Evolutionary conservation across 2,797 vertebrate species (phyloP), one percentile per base, ranked within the genome.

Genomic region (Megalops cyprinoides): DNA sequence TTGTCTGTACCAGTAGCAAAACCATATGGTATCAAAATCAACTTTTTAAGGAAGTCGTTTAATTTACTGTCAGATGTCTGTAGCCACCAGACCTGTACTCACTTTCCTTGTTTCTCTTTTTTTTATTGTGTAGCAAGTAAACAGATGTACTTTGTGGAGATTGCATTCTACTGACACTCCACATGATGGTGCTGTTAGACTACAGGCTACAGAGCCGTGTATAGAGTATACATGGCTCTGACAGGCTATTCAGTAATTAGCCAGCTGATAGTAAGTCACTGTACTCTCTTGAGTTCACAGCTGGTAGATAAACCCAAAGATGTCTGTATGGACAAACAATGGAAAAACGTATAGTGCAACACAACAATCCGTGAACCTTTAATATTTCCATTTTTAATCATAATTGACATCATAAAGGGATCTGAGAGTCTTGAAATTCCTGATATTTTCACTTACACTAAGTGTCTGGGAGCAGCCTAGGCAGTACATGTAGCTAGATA

Each of bases 181-280:
- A 71, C 67, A 71, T 14, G 67, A 71, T 71, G 67, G 67, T 44
- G 67, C 67, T 71, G 20, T 71, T 42, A n/a, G 10, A 6, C 28
- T 67, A 37, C 62, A 42, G 20, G 20, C 20, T 18, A 67, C 67
- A 39, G 34, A n/a, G n/a, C n/a, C n/a, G n/a, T n/a, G n/a, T n/a
- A n/a, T n/a, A n/a, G n/a, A n/a, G n/a, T n/a, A n/a, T n/a, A n/a
- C n/a, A n/a, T n/a, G n/a, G n/a, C n/a, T n/a, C n/a, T n/a, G n/a
- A 37, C 62, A 42, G 20, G n/a, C n/a, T n/a, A n/a, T n/a, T n/a
- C n/a, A n/a, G n/a, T n/a, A n/a, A n/a, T n/a, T n/a, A n/a, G n/a
- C n/a, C n/a, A n/a, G n/a, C n/a, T n/a, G n/a, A n/a, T n/a, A n/a
- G n/a, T n/a, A n/a, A n/a, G n/a, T n/a, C n/a, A n/a, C n/a, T n/a